Evolutionary conservation across 2,888 invertebrate genomes (phyloP).

Genomic region (Diplazon laetatorius): DNA sequence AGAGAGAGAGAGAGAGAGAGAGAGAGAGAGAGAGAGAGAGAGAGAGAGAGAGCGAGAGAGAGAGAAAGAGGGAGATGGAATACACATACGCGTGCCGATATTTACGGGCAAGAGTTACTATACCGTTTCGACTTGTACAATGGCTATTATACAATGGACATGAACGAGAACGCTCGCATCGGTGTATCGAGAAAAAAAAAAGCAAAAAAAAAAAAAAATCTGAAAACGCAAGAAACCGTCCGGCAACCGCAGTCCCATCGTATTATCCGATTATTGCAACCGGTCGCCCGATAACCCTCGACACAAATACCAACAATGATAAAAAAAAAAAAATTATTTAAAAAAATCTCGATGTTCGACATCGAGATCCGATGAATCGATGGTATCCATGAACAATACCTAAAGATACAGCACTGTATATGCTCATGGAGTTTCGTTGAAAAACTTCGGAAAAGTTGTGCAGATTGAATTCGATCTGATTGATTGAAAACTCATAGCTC

Average conservation of each 20-base stretch:
- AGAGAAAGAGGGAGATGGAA: constrained; percentile 1
- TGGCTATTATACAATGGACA: constrained; percentile 52
- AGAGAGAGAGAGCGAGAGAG: constrained; percentile 50
- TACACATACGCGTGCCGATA: constrained; percentile 39
- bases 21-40: constrained; percentile 39
- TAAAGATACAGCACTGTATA: no score
- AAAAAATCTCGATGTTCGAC: no score
- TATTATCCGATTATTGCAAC: constrained; percentile 11
- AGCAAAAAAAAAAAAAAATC: no score
- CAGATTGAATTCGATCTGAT: no score
- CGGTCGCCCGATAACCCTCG: constrained; percentile 1
- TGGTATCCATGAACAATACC: no score
- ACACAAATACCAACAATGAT: background rate
- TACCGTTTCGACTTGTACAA: constrained; percentile 43
- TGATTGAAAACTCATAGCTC: no score
- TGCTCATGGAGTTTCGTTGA: no score
- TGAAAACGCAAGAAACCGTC: constrained; percentile 12
- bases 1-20: constrained; percentile 20
- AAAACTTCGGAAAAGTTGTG: no score
- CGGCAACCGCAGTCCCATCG: background rate
- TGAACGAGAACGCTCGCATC: constrained; percentile 25
- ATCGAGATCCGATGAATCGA: no score
- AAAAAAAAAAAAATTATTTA: background rate
- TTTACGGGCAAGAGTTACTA: constrained; percentile 44
- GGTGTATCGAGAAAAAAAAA: constrained; percentile 27